Base-by-base conservation (phyloP, 2,113 vertebrate genomes). In the Oryzias melastigma region DNA sequence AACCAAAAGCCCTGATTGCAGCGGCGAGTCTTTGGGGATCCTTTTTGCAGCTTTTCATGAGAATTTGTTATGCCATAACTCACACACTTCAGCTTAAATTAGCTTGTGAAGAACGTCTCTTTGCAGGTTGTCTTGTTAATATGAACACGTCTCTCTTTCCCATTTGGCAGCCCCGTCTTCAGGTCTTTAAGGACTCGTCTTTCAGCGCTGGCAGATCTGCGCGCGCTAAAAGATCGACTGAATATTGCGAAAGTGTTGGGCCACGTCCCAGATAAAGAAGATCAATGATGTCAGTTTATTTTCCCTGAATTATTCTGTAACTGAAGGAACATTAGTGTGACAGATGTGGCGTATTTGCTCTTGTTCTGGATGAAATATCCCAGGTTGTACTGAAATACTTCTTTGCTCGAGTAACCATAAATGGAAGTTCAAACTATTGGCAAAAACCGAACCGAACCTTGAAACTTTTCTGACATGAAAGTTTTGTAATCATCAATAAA, bases 101-200 rank as follows among this genome's bases (percentile, higher is more conserved):
- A 81, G 62, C 52, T 62, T 81, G 78, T 80, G 66, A 87, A 78
- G 73, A 68, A 80, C 78, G 65, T 75, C 80, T 87, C 85, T 79
- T 70, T 14, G 71, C 83, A 76, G 85, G 74, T 84, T 60, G 71
- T 88, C 81, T 56, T 62, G 77, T 86, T 90, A 82, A 83, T 73
- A 70, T 74, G 73, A 74, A 62, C 71, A 35, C 57, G 49, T 24
- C 73, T 58, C 65, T 69, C 52, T 63, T 62, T 46, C 65, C 35
- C n/a, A n/a, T 51, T 85, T 63, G 19, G 43, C 60, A 45, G 65
- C 70, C 59, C 72, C 73, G 68, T 68, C 3, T 80, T 78, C 70
- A 68, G 65, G 64, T 65, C 83, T 42, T 58, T 68, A 57, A 47
- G 58, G 66, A 55, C 55, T 62, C 17, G 44, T 85, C 78, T 84